Conservation (phyloP, 2,888 invertebrate species). For the Amiota communis region DNA sequence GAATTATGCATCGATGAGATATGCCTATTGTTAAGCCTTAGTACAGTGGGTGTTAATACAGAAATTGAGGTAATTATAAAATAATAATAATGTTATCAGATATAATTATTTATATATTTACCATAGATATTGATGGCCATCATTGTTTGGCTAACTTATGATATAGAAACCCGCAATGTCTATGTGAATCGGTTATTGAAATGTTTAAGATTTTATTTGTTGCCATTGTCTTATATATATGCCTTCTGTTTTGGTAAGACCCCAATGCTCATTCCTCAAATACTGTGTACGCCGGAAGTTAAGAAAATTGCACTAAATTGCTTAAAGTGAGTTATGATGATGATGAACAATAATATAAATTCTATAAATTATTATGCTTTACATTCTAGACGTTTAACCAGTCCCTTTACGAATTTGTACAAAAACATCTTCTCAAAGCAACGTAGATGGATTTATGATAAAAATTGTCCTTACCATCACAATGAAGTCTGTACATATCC, state of each 20-base stretch:
- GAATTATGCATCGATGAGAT: conserved; percentile 12
- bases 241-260: neutral
- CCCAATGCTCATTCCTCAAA: conserved; percentile 47
- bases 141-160: conserved; percentile 7
- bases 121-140: conserved; percentile 11
- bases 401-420: neutral
- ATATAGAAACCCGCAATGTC: neutral
- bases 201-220: conserved; percentile 35
- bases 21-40: conserved; percentile 8
- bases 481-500: neutral
- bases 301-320: conserved; percentile 55
- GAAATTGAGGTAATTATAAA: conserved; percentile 21
- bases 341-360: too few species aligned
- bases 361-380: too few species aligned
- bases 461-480: conserved; percentile 9
- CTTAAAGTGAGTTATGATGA: neutral
- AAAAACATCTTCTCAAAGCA: neutral
- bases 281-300: conserved; percentile 38
- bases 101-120: neutral
- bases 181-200: conserved; percentile 5
- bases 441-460: conserved; percentile 26
- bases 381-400: neutral
- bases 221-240: conserved; percentile 37
- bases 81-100: neutral
- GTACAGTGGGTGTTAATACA: conserved; percentile 15